A percentile compares a stretch with the other conserved stretches of the same genome.
phyloP scores from a whole-genome alignment of 1,140 invertebrate genomes.

The Cydia strobilella region DNA sequence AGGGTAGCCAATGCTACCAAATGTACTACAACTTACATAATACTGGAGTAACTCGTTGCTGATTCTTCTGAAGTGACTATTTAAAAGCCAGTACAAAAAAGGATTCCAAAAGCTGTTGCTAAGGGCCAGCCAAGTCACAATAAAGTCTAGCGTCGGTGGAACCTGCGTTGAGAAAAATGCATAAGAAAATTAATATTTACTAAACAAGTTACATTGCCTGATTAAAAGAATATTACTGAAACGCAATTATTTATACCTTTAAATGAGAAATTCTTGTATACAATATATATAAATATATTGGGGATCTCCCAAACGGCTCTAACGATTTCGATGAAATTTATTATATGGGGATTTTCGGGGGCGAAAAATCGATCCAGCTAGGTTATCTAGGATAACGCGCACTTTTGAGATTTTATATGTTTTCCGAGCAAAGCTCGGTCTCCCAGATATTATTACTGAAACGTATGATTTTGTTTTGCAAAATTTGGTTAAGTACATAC shows the following conservation, averaged over 20 bases:
- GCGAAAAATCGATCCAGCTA: too few species aligned
- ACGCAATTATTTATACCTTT: too few species aligned
- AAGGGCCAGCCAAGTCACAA: conserved; percentile 91
- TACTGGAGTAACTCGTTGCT: conserved; percentile 87
- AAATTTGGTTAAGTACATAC: background rate
- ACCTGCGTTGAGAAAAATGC: conserved; percentile 78
- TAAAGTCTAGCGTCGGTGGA: conserved; percentile 89
- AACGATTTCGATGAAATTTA: too few species aligned
- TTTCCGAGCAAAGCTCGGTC: too few species aligned
- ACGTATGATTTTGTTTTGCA: background rate
- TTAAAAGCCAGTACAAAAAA: conserved; percentile 92
- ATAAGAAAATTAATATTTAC: too few species aligned
- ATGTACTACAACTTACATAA: conserved; percentile 81
- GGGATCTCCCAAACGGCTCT: too few species aligned
- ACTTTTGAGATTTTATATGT: too few species aligned
- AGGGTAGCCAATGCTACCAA: too few species aligned
- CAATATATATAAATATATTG: too few species aligned
- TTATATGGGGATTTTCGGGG: too few species aligned
- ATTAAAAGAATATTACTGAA: conserved; percentile 25
- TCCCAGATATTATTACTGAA: conserved; percentile 31
- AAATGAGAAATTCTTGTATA: too few species aligned
- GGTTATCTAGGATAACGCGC: too few species aligned
- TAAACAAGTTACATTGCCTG: conserved; percentile 16
- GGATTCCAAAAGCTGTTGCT: conserved; percentile 94
- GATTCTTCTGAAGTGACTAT: conserved; percentile 90